Percentiles rank a stretch among this genome's conserved stretches.
These are phyloP conservation scores for Pammene aurita DNA, from an alignment of 2,888 invertebrate genomes.

Conservation along the genomic window DNA sequence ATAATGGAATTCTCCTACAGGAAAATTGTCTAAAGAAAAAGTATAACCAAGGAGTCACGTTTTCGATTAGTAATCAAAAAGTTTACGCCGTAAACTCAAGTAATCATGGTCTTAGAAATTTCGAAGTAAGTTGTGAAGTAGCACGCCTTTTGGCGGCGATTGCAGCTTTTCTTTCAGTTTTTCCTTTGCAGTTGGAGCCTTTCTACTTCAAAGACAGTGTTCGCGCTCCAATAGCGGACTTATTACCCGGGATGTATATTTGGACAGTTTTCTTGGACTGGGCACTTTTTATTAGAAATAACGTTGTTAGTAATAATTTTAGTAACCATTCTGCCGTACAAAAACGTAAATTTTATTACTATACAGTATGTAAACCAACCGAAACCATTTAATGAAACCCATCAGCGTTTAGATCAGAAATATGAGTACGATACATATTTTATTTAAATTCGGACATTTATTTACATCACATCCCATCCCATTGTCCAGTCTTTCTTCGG, in stretches of 20 bases:
- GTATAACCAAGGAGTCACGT: slow-evolving; percentile 16
- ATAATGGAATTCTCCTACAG: slow-evolving; percentile 26
- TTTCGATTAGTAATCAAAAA: slow-evolving; percentile 28
- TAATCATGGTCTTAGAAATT: slow-evolving; percentile 33
- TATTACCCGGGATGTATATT: slow-evolving; percentile 41
- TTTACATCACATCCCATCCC: too few relatives aligned
- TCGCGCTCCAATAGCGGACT: slow-evolving; percentile 52
- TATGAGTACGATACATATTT: too few relatives aligned
- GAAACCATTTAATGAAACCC: too few relatives aligned
- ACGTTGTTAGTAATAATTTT: too few relatives aligned
- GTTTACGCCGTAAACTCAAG: slow-evolving; percentile 26
- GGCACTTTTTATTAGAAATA: too few relatives aligned
- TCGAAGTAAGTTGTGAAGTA: slow-evolving; percentile 38
- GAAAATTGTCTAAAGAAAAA: slow-evolving; percentile 15
- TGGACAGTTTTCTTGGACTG: not conserved
- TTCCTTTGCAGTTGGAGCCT: slow-evolving; percentile 54
- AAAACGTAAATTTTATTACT: too few relatives aligned
- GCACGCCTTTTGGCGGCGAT: slow-evolving; percentile 52
- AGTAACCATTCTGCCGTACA: too few relatives aligned
- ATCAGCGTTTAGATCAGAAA: too few relatives aligned
- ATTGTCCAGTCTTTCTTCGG: too few relatives aligned
- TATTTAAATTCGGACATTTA: too few relatives aligned
- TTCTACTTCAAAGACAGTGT: slow-evolving; percentile 57
- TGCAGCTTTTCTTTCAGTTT: slow-evolving; percentile 51
- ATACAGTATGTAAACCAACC: too few relatives aligned